Base-by-base conservation (phyloP, 2,797 vertebrate species). In the Melopsittacus undulatus region DNA sequence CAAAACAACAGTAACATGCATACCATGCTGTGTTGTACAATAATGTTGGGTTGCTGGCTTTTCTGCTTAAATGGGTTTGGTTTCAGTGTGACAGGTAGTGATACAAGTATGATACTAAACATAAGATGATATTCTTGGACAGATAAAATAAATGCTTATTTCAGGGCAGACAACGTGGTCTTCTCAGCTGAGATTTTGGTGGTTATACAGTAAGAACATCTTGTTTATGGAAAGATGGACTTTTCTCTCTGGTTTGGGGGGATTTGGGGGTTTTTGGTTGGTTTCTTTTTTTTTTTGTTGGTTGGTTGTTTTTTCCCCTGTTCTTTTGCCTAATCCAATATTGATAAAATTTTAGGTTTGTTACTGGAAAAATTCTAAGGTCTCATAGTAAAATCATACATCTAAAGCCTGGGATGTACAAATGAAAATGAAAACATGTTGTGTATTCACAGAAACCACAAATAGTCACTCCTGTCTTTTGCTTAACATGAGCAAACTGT, bases 401-500 rank as follows among this genome's bases (percentile, higher is more conserved):
- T 72, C 30, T 91, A 45, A 89, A 86, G 82, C 36, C 83, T 84
- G 56, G 67, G 51, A 63, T 81, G 49, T n/a, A 30, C 30, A 57
- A 82, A 74, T 70, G 73, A 69, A 74, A 73, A 92, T 94, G 57
- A 83, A 93, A 94, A 40, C 74, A 26, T 22, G 24, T 66, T 48
- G 42, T 34, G 11, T 93, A 57, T 56, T 94, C 30, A 89, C 30
- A 89, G 74, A 96, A 97, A 84, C 78, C 81, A 83, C 61, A 76
- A 83, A 79, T 1, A 64, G 94, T 80, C 30, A 68, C 13, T 57
- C 22, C 9, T 63, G 43, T 74, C 56, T 94, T 78, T 63, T 93
- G 38, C 54, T 86, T 93, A 87, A 29, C 26, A 20, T 83, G 63
- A 92, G 38, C 32, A 73, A 82, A 51, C 88, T 64, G 10, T 63